Conservation (phyloP, 2,888 invertebrate species). For the Mythimna loreyi region DNA sequence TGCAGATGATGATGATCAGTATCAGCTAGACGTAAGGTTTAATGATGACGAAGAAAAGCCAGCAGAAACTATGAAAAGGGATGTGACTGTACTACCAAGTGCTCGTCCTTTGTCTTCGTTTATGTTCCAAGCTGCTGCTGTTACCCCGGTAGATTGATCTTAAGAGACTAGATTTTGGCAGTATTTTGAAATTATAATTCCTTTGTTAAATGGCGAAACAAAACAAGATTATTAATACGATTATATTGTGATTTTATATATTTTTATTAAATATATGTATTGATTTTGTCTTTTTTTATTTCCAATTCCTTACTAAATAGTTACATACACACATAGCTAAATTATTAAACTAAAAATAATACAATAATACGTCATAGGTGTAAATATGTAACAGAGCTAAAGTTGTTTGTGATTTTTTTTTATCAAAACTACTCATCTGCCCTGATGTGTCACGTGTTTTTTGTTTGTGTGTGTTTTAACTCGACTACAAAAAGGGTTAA, state of each 20-base stretch:
- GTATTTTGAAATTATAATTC: neutral
- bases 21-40: conserved; percentile 57
- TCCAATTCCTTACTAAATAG: neutral
- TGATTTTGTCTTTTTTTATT: conserved; percentile 15
- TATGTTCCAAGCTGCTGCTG: conserved; percentile 69
- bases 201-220: conserved; percentile 1
- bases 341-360: neutral
- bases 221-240: conserved; percentile 12
- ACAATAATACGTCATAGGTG: neutral
- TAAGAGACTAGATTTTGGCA: neutral
- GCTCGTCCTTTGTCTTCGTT: conserved; percentile 28
- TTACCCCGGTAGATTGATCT: conserved; percentile 66
- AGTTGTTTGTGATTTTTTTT: neutral
- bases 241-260: neutral
- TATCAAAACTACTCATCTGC: neutral
- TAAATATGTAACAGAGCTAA: neutral
- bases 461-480: neutral
- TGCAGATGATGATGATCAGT: conserved; percentile 25
- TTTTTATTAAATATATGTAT: conserved; percentile 12
- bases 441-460: neutral
- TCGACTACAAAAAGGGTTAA: conserved; percentile 7
- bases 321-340: neutral
- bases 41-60: conserved; percentile 26
- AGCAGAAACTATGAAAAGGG: conserved; percentile 14
- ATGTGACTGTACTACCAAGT: conserved; percentile 4